Evolutionary conservation across 2,888 invertebrate genomes (phyloP), one percentile per base, ranked within the genome.

Genomic region (Drosophila peninsularis): DNA sequence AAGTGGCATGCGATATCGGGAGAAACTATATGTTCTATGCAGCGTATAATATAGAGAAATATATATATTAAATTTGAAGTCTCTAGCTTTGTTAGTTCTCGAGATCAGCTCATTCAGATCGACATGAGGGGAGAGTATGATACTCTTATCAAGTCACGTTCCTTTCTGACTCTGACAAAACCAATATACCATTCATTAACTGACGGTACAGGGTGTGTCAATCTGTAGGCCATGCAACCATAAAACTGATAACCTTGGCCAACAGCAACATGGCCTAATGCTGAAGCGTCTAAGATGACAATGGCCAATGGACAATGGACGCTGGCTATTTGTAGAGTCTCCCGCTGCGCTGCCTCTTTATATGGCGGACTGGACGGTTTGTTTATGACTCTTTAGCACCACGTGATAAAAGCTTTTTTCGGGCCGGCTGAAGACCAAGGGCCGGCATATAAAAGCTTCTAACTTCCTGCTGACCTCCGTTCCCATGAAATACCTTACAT

Each of bases 191-290:
- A 45, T n/a, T 9, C 45, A 44, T n/a, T 24, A 27, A 5, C 10
- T 10, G 10, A n/a, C 5, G n/a, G n/a, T 27, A 3, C 6, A 30
- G 45, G 30, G 49, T 49, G 80, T 82, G 80, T 75, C 83, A 88
- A 78, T 86, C 80, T 80, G 73, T 78, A 71, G 87, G 78, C 75
- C 74, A 88, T 90, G 78, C 89, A 88, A 90, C 88, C 74, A 88
- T 90, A 80, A 90, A 88, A 90, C 88, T 80, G 90, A 90, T 88
- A 90, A 82, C 88, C 89, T 82, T 82, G 78, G 76, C 61, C 66
- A 42, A 52, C 61, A 68, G 58, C 57, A 71, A 55, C 52, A 49
- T 17, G 11, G 39, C 17, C 54, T 30, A 47, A 47, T 47, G 45
- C 5, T 30, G 45, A 27, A 27, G n/a, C n/a, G 45, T 30, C 60